Percentiles rank a stretch among this genome's conserved stretches.
phyloP scores from a whole-genome alignment of 1,140 invertebrate genomes.

The Lucilia cuprina region DNA sequence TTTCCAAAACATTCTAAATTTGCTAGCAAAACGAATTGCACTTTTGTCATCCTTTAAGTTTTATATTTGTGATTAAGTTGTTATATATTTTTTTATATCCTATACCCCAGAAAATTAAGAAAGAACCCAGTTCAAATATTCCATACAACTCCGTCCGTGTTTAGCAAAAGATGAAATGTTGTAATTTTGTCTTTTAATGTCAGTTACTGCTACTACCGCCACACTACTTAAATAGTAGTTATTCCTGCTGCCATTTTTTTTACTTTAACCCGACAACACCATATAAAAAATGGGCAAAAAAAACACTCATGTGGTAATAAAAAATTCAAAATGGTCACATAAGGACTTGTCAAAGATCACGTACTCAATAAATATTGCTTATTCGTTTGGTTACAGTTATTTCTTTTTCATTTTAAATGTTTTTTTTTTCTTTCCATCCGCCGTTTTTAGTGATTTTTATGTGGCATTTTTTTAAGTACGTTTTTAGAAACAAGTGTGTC shows the following conservation, averaged over 20 bases:
- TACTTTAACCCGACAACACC: neutral
- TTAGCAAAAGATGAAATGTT: neutral
- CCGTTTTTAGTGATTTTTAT: conserved; percentile 17
- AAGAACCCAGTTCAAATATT: neutral
- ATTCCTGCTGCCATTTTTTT: neutral
- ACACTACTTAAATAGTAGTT: no score
- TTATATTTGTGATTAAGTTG: neutral
- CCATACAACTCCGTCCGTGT: neutral
- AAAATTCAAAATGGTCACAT: conserved; percentile 44
- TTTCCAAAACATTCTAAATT: neutral
- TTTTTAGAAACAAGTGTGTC: neutral
- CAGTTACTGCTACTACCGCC: neutral
- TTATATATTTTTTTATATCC: neutral
- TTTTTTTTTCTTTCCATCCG: neutral
- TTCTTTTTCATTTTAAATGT: conserved; percentile 18
- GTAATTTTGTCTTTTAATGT: neutral
- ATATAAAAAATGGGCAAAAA: neutral
- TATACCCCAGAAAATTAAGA: no score
- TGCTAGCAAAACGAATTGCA: neutral
- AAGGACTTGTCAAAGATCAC: conserved; percentile 44
- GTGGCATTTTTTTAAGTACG: neutral
- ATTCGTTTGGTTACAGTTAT: conserved; percentile 36
- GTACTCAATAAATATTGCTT: conserved; percentile 45
- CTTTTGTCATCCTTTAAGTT: neutral
- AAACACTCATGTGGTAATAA: conserved; percentile 34